A percentile compares a stretch with the other conserved stretches of the same genome.
Conservation (phyloP, 2,113 vertebrate genomes). For the Rhombomys opimus region DNA sequence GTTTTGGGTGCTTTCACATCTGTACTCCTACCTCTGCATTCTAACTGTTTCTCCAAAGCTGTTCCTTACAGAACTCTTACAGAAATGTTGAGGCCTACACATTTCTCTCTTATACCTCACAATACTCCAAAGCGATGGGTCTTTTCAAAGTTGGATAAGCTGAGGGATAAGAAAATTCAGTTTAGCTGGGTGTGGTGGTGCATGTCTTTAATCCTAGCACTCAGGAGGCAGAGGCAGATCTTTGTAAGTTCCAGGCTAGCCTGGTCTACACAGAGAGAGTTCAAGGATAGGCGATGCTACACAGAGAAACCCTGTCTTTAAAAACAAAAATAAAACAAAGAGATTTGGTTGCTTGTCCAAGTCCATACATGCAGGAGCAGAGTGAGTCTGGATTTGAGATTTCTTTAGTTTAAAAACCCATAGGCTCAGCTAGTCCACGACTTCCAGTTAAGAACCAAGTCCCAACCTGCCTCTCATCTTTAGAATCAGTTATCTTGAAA, state of each 20-base stretch:
- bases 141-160: conserved; percentile 1
- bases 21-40: background rate
- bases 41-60: background rate
- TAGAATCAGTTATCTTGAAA: background rate
- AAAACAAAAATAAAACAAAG: background rate
- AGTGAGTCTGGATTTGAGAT: background rate
- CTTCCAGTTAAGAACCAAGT: background rate
- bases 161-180: background rate
- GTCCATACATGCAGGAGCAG: background rate
- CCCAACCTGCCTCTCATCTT: background rate
- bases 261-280: background rate
- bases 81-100: too few relatives aligned
- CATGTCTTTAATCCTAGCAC: background rate
- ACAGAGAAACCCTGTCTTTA: background rate
- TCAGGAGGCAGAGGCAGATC: background rate
- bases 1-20: background rate
- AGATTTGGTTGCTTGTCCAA: background rate
- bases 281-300: too few relatives aligned
- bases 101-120: background rate
- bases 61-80: background rate
- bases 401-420: background rate
- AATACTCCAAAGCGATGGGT: background rate
- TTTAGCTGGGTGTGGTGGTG: background rate
- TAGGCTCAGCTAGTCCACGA: background rate
- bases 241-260: background rate